Evolutionary conservation across 1,140 invertebrate genomes (phyloP).

Genomic region (Procambarus clarkii): DNA sequence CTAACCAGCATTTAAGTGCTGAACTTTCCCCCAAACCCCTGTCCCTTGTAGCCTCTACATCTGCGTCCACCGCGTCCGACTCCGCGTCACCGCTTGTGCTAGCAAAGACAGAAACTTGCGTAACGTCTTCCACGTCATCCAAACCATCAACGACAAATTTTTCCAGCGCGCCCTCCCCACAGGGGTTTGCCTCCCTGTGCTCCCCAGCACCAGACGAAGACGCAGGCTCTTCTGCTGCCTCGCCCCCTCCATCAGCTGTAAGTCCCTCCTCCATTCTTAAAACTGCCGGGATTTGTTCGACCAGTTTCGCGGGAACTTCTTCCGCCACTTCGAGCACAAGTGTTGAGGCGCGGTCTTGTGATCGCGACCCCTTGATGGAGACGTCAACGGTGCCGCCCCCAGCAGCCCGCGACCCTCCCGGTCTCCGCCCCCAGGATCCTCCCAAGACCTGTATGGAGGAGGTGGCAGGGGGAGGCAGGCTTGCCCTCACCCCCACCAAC

Average conservation of each 20-base stretch:
- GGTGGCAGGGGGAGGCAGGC: slow-evolving; percentile 59
- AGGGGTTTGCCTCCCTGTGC: slow-evolving; percentile 60
- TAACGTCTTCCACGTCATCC: slow-evolving; percentile 38
- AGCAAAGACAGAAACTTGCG: slow-evolving; percentile 33
- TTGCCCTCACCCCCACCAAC: slow-evolving; percentile 67
- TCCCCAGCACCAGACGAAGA: slow-evolving; percentile 54
- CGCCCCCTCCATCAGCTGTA: slow-evolving; percentile 28
- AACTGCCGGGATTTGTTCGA: slow-evolving; percentile 20
- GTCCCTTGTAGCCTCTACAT: background rate
- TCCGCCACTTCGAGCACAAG: slow-evolving; percentile 24
- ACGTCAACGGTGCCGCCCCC: slow-evolving; percentile 48
- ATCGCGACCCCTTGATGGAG: slow-evolving; percentile 61
- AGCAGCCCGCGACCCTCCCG: slow-evolving; percentile 48
- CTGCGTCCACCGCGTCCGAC: slow-evolving; percentile 3
- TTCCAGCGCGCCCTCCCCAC: slow-evolving; percentile 27
- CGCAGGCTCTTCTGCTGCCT: slow-evolving; percentile 17
- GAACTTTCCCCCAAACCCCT: background rate
- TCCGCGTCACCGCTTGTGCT: background rate
- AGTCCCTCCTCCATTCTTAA: slow-evolving; percentile 29
- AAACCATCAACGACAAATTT: slow-evolving; percentile 7
- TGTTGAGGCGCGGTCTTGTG: slow-evolving; percentile 39
- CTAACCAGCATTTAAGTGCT: background rate
- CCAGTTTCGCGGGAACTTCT: slow-evolving; percentile 37
- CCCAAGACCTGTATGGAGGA: slow-evolving; percentile 68
- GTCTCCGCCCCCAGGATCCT: slow-evolving; percentile 45